A percentile compares a stretch with the other conserved stretches of the same genome.
These are phyloP conservation scores for Caenorhabditis drosophilae DNA, from an alignment of 2,888 invertebrate genomes.

Conservation along the genomic window DNA sequence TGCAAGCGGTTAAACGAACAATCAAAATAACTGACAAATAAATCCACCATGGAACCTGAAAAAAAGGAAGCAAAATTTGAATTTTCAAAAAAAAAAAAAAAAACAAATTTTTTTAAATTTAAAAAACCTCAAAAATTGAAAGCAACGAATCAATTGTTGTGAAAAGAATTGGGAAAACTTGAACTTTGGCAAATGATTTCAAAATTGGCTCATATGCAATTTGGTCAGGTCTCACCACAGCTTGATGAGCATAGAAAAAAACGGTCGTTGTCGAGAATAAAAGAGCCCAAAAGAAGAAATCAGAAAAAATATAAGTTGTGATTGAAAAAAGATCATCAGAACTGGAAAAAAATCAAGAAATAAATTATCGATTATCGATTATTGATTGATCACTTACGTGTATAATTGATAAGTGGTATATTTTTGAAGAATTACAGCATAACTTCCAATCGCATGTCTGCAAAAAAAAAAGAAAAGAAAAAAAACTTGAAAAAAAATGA, in stretches of 20 bases:
- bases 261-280: constrained; percentile 36
- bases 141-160: constrained; percentile 35
- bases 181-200: constrained; percentile 25
- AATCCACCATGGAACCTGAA: constrained; percentile 18
- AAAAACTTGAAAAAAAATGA: no score
- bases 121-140: constrained; percentile 13
- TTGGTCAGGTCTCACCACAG: constrained; percentile 39
- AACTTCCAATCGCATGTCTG: constrained; percentile 32
- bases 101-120: no score
- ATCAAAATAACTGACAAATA: constrained; percentile 13
- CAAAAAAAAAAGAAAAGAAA: no score
- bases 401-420: constrained; percentile 48
- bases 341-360: constrained; percentile 10
- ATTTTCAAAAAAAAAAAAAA: neutral
- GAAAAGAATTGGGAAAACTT: constrained; percentile 28
- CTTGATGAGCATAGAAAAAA: constrained; percentile 39
- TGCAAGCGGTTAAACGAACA: constrained; percentile 24
- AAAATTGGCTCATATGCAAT: constrained; percentile 40
- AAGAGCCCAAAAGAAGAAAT: constrained; percentile 43
- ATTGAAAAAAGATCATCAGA: constrained; percentile 28
- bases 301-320: constrained; percentile 23
- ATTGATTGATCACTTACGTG: constrained; percentile 31
- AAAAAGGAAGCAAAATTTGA: constrained; percentile 3
- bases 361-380: no score
- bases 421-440: constrained; percentile 30